Conservation (phyloP, 2,113 vertebrate species). For the Fregetta grallaria region DNA sequence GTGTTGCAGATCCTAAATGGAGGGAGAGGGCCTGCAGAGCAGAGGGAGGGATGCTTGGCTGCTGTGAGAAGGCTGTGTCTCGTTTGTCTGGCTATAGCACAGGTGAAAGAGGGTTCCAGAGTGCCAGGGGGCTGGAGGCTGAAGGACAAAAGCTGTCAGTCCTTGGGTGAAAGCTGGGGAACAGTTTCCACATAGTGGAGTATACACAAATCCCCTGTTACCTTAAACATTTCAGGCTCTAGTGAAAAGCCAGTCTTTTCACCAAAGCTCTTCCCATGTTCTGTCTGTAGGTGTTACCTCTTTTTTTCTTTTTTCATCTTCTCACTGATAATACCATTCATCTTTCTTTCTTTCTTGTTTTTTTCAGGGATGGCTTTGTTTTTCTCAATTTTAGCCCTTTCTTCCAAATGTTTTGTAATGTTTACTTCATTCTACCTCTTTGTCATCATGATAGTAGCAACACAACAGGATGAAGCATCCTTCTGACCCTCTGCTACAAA, state of each 20-base stretch:
- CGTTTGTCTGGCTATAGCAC: accelerated
- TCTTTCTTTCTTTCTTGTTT: not conserved
- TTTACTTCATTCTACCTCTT: not conserved
- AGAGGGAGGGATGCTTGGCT: not conserved
- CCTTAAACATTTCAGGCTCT: not conserved
- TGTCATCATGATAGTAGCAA: not conserved
- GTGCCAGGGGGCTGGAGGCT: accelerated
- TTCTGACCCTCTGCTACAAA: not conserved
- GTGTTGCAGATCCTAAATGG: not conserved
- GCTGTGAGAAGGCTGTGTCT: not conserved
- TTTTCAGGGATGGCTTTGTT: not conserved
- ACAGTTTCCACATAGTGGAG: not conserved
- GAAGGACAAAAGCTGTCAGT: not conserved
- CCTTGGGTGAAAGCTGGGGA: not conserved
- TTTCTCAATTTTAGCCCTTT: not conserved
- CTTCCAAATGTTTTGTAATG: not conserved
- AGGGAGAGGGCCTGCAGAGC: not conserved
- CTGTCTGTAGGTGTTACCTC: not conserved
- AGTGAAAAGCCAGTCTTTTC: not conserved
- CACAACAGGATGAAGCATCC: not conserved
- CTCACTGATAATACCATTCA: not conserved
- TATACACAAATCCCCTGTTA: not conserved
- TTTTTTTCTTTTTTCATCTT: not conserved
- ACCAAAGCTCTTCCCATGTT: not conserved
- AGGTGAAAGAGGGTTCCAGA: not conserved